Conservation (phyloP, 2,888 invertebrate species). For the Rhamnusium bicolor region DNA sequence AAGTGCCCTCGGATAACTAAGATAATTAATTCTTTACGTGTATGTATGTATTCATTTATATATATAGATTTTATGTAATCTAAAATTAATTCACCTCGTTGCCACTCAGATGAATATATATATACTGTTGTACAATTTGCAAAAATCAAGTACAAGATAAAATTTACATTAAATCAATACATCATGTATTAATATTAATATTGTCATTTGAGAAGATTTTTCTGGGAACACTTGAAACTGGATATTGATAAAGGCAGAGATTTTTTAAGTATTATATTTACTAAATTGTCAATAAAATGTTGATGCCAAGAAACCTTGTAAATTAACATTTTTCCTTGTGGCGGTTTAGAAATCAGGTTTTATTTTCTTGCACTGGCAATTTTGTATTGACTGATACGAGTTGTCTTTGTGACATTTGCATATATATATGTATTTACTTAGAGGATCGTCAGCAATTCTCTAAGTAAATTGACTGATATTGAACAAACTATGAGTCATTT, state of each 20-base stretch:
- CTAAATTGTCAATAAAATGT: not conserved
- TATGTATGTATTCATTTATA: too few relatives aligned
- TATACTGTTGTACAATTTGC: not conserved
- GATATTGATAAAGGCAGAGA: not conserved
- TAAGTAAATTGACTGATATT: too few relatives aligned
- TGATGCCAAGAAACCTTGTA: too few relatives aligned
- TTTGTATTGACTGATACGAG: too few relatives aligned
- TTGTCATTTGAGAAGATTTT: not conserved
- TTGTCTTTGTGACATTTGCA: too few relatives aligned
- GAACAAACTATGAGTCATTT: too few relatives aligned
- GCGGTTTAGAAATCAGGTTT: too few relatives aligned
- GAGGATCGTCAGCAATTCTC: too few relatives aligned
- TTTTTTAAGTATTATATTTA: not conserved
- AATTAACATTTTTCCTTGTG: too few relatives aligned
- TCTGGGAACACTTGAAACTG: not conserved
- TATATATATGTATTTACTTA: too few relatives aligned
- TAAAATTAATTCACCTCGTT: not conserved
- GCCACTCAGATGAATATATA: not conserved
- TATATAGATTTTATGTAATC: slow-evolving; percentile 5
- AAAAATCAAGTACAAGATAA: not conserved
- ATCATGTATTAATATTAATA: not conserved
- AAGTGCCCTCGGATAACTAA: too few relatives aligned
- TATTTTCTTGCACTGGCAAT: too few relatives aligned
- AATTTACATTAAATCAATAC: not conserved
- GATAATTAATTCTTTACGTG: slow-evolving; percentile 8